phyloP scores from a whole-genome alignment of 1,140 invertebrate genomes.

The Trinorchestia longiramus region DNA sequence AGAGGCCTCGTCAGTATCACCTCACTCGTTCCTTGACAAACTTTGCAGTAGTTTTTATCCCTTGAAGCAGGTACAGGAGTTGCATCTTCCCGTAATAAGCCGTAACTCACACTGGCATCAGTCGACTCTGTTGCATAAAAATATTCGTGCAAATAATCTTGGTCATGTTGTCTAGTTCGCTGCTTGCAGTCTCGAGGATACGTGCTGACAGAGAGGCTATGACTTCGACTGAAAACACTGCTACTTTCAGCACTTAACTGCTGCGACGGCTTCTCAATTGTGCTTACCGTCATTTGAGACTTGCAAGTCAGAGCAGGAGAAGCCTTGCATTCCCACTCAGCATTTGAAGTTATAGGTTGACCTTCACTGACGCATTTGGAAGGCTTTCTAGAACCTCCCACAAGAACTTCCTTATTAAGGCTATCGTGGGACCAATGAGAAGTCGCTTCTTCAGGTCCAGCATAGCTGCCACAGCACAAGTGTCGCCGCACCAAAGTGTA shows the following conservation, averaged over 20 bases:
- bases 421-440: not conserved
- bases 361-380: not conserved
- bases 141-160: not conserved
- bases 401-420: not conserved
- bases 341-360: not conserved
- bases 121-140: not conserved
- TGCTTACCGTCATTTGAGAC: not conserved
- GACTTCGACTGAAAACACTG: not conserved
- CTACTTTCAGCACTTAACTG: not conserved
- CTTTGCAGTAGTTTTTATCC: not conserved
- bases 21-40: not conserved
- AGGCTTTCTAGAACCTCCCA: not conserved
- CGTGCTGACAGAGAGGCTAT: not conserved
- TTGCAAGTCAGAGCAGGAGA: not conserved
- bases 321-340: not conserved
- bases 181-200: not conserved
- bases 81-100: not conserved
- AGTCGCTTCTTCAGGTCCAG: not conserved
- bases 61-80: not conserved
- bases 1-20: not conserved
- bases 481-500: conserved; percentile 27
- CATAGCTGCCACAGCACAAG: conserved; percentile 40
- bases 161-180: not conserved
- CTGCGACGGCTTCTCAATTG: not conserved
- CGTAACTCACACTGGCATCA: not conserved